phyloP scores from a whole-genome alignment of 2,797 vertebrate species.

The Micropoecilia bifurca region DNA sequence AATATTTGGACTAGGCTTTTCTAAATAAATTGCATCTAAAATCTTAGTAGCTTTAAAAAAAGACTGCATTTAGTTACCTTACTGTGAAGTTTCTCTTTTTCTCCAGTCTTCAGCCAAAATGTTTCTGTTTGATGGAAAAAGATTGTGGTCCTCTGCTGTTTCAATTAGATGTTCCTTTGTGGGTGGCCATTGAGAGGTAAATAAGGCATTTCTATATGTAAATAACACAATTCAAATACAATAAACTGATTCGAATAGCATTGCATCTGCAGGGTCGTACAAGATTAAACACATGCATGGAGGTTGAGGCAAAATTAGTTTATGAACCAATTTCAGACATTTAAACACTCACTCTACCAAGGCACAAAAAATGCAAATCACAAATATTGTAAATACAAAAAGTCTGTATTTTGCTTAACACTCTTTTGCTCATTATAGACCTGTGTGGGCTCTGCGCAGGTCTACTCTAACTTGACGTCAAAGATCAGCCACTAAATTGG shows the following conservation, averaged over 20 bases:
- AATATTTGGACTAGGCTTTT: neutral
- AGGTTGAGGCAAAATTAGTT: slow-evolving; percentile 52
- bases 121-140: slow-evolving; percentile 38
- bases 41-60: slow-evolving; percentile 40
- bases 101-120: slow-evolving; percentile 58
- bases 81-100: slow-evolving; percentile 63
- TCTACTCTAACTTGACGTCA: slow-evolving; percentile 75
- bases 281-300: slow-evolving; percentile 44
- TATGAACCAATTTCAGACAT: slow-evolving; percentile 51
- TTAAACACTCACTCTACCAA: slow-evolving; percentile 45
- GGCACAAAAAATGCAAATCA: slow-evolving; percentile 64
- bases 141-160: slow-evolving; percentile 39
- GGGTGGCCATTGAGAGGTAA: slow-evolving; percentile 44
- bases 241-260: slow-evolving; percentile 53
- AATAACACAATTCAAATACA: slow-evolving; percentile 40
- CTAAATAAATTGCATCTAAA: neutral
- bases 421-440: slow-evolving; percentile 57
- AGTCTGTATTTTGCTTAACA: slow-evolving; percentile 69
- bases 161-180: slow-evolving; percentile 29
- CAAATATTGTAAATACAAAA: slow-evolving; percentile 57
- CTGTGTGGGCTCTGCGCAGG: slow-evolving; percentile 72
- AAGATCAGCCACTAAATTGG: slow-evolving; percentile 59
- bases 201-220: slow-evolving; percentile 39
- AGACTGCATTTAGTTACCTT: slow-evolving; percentile 72
- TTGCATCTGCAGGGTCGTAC: slow-evolving; percentile 28